Conservation (phyloP, 2,797 vertebrate species). For the Pangasius krempfi region DNA sequence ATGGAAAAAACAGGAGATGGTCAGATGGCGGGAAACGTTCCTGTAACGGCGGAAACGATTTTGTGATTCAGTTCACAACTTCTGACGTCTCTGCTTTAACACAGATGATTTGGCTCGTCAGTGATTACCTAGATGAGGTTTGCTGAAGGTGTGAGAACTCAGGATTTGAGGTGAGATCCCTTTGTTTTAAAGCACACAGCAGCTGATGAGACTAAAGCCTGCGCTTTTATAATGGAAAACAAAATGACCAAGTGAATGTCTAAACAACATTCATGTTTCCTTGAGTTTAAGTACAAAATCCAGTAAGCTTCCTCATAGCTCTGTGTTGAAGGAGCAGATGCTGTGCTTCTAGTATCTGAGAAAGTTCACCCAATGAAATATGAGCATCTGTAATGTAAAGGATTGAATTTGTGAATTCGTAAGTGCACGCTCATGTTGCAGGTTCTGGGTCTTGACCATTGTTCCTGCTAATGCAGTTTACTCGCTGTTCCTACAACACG, state of each 20-base stretch:
- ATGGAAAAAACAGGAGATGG: neutral
- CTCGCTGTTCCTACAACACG: neutral
- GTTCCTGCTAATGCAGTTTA: conserved; percentile 19
- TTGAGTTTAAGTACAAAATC: neutral
- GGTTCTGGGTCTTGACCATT: neutral
- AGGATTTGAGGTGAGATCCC: neutral
- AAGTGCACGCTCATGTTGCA: conserved; percentile 3
- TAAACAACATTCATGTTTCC: neutral
- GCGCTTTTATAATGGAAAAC: neutral
- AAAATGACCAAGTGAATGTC: neutral
- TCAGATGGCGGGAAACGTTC: neutral
- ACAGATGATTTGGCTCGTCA: neutral
- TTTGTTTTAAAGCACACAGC: neutral
- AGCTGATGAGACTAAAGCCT: neutral
- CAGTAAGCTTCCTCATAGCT: neutral
- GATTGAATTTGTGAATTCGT: conserved; percentile 9
- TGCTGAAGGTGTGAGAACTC: neutral
- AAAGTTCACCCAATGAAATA: conserved; percentile 1
- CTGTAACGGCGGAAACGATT: neutral
- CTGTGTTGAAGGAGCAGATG: neutral
- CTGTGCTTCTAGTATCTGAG: neutral
- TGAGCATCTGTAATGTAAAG: neutral
- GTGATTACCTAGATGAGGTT: neutral
- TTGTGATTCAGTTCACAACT: neutral
- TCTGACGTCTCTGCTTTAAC: neutral